Conservation (phyloP, 2,888 invertebrate species). For the Choreutis nemorana region DNA sequence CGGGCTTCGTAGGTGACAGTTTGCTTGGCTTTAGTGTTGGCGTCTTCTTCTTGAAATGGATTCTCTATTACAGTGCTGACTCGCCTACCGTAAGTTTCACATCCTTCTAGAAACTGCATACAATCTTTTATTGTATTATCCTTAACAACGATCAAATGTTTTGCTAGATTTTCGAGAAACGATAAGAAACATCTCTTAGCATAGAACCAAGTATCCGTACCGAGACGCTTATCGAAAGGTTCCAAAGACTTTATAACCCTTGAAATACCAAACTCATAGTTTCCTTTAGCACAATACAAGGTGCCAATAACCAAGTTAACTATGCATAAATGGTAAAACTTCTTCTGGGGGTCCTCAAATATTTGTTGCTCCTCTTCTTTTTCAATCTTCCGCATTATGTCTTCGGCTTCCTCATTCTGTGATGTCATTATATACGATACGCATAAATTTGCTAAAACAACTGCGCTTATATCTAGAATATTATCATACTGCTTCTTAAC, state of each 20-base stretch:
- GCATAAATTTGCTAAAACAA: constrained; percentile 97
- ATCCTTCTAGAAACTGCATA: constrained; percentile 87
- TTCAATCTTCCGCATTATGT: constrained; percentile 97
- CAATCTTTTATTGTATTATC: constrained; percentile 90
- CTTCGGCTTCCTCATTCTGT: constrained; percentile 98
- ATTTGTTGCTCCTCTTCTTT: constrained; percentile 95
- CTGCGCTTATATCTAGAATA: constrained; percentile 95
- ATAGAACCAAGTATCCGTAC: constrained; percentile 99
- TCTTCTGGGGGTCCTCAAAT: constrained; percentile 92
- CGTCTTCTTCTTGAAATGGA: constrained; percentile 76
- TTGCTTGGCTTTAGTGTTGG: constrained; percentile 79
- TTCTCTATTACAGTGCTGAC: constrained; percentile 85
- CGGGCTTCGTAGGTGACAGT: constrained; percentile 93
- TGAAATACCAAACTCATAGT: constrained; percentile 98
- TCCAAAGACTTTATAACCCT: constrained; percentile 96
- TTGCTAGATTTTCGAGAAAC: constrained; percentile 88
- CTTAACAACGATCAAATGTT: constrained; percentile 87
- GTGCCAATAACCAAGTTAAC: constrained; percentile 99
- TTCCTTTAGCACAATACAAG: constrained; percentile 97
- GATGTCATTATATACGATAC: constrained; percentile 99
- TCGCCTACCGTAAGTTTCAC: constrained; percentile 85
- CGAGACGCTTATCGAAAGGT: constrained; percentile 92
- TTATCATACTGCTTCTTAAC: constrained; percentile 95
- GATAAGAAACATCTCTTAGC: constrained; percentile 95
- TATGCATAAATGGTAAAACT: constrained; percentile 95